Evolutionary conservation across 2,113 vertebrate species (phyloP).

Genomic region (Mastomys coucha): DNA sequence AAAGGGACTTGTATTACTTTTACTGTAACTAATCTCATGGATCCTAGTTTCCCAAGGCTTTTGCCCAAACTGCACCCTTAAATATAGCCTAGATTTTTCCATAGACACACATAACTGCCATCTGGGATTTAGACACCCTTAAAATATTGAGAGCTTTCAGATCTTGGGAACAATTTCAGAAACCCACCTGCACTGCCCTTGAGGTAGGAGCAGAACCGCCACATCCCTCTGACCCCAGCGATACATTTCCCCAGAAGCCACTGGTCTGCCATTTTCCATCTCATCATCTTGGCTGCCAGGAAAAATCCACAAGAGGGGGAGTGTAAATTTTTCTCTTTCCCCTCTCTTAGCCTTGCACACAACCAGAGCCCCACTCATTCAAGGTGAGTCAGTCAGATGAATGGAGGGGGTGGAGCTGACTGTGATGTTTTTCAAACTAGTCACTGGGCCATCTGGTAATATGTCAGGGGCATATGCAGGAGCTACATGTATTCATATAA

Average conservation of each 20-base stretch:
- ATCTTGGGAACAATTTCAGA: fast-evolving
- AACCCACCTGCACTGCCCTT: conserved; percentile 84
- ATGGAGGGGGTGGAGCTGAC: neutral
- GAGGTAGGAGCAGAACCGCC: conserved; percentile 83
- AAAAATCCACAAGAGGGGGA: neutral
- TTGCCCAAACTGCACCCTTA: neutral
- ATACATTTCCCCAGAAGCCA: conserved; percentile 87
- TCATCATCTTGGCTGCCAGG: conserved; percentile 84
- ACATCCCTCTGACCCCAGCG: conserved; percentile 83
- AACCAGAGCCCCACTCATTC: neutral
- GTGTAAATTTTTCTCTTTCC: neutral
- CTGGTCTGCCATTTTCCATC: conserved; percentile 82
- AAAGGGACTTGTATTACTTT: neutral
- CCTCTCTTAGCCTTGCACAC: neutral
- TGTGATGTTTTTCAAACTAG: neutral
- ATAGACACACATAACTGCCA: neutral
- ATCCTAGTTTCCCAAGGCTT: neutral
- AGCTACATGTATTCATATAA: neutral
- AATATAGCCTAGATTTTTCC: neutral
- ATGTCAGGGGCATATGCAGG: too few species aligned
- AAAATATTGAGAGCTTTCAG: neutral
- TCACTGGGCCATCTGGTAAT: neutral
- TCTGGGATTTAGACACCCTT: fast-evolving
- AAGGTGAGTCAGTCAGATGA: neutral
- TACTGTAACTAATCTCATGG: neutral